Evolutionary conservation across 2,113 vertebrate genomes (phyloP).

Genomic region (Sebastes schlegelii): DNA sequence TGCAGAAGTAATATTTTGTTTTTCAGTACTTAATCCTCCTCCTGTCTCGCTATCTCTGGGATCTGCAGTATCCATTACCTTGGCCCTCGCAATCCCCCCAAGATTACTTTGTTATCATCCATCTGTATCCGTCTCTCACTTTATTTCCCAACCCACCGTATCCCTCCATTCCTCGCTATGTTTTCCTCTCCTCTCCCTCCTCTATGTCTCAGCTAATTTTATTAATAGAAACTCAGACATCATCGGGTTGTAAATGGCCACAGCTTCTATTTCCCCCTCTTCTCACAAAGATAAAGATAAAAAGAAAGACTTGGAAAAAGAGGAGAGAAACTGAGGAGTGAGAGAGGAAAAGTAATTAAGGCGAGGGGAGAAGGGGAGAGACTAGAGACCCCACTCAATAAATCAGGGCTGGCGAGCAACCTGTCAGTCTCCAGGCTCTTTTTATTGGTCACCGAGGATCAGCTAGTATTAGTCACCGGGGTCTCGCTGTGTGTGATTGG

Average conservation of each 20-base stretch:
- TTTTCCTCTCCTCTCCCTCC: background rate
- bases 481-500: conserved; percentile 62
- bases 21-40: conserved; percentile 60
- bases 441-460: conserved; percentile 82
- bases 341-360: conserved; percentile 72
- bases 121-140: conserved; percentile 59
- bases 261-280: background rate
- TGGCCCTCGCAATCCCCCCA: conserved; percentile 55
- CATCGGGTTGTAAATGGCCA: conserved; percentile 56
- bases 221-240: conserved; percentile 66
- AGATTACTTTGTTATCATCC: conserved; percentile 72
- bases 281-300: background rate
- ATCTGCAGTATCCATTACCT: conserved; percentile 65
- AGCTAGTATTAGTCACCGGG: conserved; percentile 76
- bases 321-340: conserved; percentile 20
- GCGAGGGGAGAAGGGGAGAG: conserved; percentile 44
- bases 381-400: conserved; percentile 71
- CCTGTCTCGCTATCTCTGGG: conserved; percentile 42
- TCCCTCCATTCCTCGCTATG: conserved; percentile 20
- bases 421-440: conserved; percentile 76
- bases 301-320: background rate
- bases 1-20: conserved; percentile 64
- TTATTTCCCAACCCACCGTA: conserved; percentile 15
- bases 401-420: conserved; percentile 73
- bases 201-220: conserved; percentile 54